These are phyloP conservation scores for Cyrtonyx montezumae DNA, from an alignment of 2,113 vertebrate genomes.

Conservation along the genomic window DNA sequence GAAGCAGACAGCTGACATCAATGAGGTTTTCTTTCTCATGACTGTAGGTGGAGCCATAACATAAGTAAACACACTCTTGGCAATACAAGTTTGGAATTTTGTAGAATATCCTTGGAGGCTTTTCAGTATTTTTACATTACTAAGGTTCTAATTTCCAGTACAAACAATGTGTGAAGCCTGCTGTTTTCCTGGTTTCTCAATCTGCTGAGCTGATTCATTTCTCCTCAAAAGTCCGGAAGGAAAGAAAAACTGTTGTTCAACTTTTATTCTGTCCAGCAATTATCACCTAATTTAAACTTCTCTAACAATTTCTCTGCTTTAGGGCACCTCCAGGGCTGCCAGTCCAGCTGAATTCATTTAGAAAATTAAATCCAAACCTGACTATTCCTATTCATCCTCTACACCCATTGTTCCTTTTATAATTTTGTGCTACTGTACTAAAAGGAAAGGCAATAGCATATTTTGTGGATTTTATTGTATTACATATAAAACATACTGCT, in stretches of 20 bases:
- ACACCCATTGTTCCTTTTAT: slow-evolving; percentile 16
- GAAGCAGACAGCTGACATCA: background rate
- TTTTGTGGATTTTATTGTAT: slow-evolving; percentile 24
- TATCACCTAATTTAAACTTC: slow-evolving; percentile 15
- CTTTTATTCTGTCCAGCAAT: slow-evolving; percentile 22
- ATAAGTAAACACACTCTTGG: slow-evolving; percentile 48
- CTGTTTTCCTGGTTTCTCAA: slow-evolving; percentile 11
- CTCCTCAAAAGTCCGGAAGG: background rate
- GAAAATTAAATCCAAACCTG: slow-evolving; percentile 3
- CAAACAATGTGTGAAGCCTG: slow-evolving; percentile 25
- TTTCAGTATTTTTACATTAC: slow-evolving; percentile 3
- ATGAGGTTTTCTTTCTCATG: background rate
- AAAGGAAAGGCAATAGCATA: background rate
- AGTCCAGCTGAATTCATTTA: slow-evolving; percentile 17
- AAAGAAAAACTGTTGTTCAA: background rate
- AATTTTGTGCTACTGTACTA: slow-evolving; percentile 14
- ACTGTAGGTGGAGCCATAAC: slow-evolving; percentile 82
- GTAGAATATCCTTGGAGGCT: background rate
- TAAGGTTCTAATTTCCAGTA: slow-evolving; percentile 46
- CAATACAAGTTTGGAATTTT: background rate
- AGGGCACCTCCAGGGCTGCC: slow-evolving; percentile 44
- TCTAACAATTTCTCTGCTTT: slow-evolving; percentile 37
- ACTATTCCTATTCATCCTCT: background rate
- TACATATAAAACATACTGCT: background rate
- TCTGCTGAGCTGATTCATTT: background rate